Evolutionary conservation across 2,113 vertebrate genomes (phyloP), one percentile per base, ranked within the genome.

Genomic region (Mustela nigripes): DNA sequence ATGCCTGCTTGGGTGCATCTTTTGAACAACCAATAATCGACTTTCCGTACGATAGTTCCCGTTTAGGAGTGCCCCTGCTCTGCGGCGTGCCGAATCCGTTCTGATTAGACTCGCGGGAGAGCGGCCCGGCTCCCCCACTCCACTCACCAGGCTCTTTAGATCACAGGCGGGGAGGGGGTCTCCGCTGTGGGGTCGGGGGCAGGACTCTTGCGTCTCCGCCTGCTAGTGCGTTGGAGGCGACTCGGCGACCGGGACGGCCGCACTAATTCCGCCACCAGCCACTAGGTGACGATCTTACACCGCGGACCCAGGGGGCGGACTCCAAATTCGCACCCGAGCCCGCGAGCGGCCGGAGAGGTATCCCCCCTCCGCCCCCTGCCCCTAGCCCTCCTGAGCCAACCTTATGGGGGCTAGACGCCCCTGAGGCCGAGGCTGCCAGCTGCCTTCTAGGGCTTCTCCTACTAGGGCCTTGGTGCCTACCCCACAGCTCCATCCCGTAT

Each of bases 261-360:
- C 76, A 1, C 24, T n/a, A 67, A 48, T 74, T 7, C 45, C 45
- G 11, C 48, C 18, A 1, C 33, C 1, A 22, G 63, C 69, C 97
- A 93, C 79, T 60, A 95, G 97, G 90, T 84, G 96, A 95, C 86
- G 80, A 39, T 11, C 39, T 92, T 67, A 24, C 65, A 60, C 36
- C 22, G 45, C 33, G 1, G 83, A 81, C 91, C 45, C 42, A 42
- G 84, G 36, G 36, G 4, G 28, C 1, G 5, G n/a, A 28, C 31
- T 42, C 21, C 1, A 21, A 85, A 86, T 58, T 67, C 33, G 28
- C 7, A 15, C n/a, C 19, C 0, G 0, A 21, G 15, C 2, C 3
- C 14, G 50, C 3, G 1, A 56, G 7, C 1, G 0, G 42, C 9
- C 1, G 16, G 4, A 21, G 7, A 19, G 60, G 50, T 24, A n/a